Percentiles rank a stretch among this genome's conserved stretches.
These are phyloP conservation scores for Hyperoodon ampullatus DNA, from an alignment of 2,113 vertebrate genomes.

Conservation along the genomic window DNA sequence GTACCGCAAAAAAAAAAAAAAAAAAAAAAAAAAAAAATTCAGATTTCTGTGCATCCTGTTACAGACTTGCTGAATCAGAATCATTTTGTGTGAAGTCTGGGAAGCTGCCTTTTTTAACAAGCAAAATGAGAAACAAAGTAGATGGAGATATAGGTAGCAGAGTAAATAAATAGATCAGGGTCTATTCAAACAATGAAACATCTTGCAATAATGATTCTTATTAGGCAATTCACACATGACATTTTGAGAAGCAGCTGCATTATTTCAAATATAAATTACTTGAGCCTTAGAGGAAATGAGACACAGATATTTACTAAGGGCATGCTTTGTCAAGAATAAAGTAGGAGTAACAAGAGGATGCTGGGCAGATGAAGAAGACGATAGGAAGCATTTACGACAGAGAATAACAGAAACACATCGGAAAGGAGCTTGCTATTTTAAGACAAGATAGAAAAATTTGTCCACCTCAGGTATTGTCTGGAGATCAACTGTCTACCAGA, in stretches of 20 bases:
- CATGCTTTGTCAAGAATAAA: neutral
- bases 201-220: neutral
- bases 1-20: no score
- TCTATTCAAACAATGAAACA: no score
- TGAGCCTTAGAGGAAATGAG: neutral
- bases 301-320: neutral
- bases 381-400: no score
- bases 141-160: no score
- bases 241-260: neutral
- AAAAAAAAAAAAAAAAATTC: neutral
- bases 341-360: neutral
- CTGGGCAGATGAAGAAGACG: neutral
- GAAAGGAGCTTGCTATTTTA: neutral
- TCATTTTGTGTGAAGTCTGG: neutral
- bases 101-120: neutral
- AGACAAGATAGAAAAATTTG: neutral
- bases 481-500: neutral
- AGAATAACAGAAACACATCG: neutral
- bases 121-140: no score
- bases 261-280: neutral
- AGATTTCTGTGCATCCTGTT: neutral
- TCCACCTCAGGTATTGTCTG: neutral
- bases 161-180: no score
- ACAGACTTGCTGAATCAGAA: neutral
- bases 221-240: neutral